Conservation (phyloP, 2,113 vertebrate species). For the Hemiscyllium ocellatum region DNA sequence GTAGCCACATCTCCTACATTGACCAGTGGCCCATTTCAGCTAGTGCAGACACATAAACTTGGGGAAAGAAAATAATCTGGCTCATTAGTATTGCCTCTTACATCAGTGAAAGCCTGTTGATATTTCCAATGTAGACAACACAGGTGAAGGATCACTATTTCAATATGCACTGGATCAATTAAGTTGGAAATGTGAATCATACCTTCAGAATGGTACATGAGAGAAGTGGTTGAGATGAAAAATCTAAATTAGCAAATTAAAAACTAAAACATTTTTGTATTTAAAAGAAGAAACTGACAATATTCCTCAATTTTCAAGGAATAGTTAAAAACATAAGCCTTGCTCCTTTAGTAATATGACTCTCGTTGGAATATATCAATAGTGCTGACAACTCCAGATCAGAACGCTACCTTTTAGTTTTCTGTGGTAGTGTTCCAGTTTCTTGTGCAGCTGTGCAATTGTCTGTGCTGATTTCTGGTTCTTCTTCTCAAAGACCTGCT, state of each 20-base stretch:
- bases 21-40: background rate
- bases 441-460: slow-evolving; percentile 95
- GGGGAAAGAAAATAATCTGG: background rate
- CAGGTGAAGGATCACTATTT: background rate
- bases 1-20: background rate
- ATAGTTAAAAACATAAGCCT: background rate
- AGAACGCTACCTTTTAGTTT: slow-evolving; percentile 74
- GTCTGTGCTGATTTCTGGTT: slow-evolving; percentile 97
- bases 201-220: background rate
- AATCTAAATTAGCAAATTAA: background rate
- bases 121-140: background rate
- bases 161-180: background rate
- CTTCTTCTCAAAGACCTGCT: slow-evolving; percentile 99
- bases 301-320: background rate
- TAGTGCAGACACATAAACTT: background rate
- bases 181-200: background rate
- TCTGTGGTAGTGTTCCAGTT: slow-evolving; percentile 91
- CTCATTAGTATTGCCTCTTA: background rate
- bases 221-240: background rate
- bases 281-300: background rate
- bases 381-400: too few relatives aligned
- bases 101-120: background rate
- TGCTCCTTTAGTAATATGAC: background rate
- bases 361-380: background rate
- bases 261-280: background rate